Conservation (phyloP, 2,113 vertebrate genomes). For the Crypturellus undulatus region DNA sequence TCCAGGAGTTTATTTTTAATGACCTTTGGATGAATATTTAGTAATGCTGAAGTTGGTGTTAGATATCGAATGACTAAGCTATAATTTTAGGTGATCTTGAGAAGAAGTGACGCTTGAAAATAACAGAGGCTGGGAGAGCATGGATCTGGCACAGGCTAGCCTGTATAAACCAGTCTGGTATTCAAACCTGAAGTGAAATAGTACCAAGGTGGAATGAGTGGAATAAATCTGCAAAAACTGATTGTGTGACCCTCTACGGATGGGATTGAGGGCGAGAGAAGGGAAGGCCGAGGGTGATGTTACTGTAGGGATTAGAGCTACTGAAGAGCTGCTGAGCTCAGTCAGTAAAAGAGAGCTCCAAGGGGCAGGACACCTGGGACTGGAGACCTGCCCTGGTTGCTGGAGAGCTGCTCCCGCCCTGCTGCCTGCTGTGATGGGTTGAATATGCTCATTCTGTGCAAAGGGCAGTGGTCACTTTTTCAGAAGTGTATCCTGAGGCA, state of each 20-base stretch:
- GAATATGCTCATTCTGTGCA: accelerated
- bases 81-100: not conserved
- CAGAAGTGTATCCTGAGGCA: not conserved
- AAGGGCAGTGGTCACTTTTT: not conserved
- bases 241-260: not conserved
- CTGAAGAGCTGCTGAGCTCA: not conserved
- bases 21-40: not conserved
- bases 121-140: not conserved
- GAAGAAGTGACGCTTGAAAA: not conserved
- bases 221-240: not conserved
- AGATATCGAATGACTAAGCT: not conserved
- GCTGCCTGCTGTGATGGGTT: not conserved
- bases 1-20: not conserved
- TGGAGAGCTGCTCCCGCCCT: not conserved
- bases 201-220: not conserved
- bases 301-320: not conserved
- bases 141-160: not conserved
- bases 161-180: not conserved
- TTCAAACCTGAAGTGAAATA: not conserved
- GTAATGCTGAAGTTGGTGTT: not conserved
- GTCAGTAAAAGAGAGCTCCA: not conserved
- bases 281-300: not conserved
- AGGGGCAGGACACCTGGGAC: not conserved
- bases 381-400: not conserved
- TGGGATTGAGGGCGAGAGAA: not conserved